Base-by-base conservation (phyloP, 2,888 invertebrate genomes). In the Acleris cristana region DNA sequence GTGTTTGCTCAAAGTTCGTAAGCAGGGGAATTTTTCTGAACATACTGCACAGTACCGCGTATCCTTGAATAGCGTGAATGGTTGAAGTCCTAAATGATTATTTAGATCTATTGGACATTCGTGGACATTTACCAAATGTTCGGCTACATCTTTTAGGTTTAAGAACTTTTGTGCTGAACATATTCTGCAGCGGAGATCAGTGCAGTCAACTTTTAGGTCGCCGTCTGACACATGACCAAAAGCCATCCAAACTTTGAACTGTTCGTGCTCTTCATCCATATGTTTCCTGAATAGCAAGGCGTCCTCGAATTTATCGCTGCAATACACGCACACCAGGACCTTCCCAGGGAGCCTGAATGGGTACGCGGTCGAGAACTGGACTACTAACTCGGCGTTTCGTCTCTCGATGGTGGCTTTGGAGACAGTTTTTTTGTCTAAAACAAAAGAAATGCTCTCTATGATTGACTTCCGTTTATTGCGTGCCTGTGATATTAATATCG, bases 1-100 rank as follows among this genome's bases (percentile, higher is more conserved):
- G 63, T 86, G 86, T 19, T 79, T 78, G 56, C 82, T 84, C 12
- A 85, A 69, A 12, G 74, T 73, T 0, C 81, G 78, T 16, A 86
- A 70, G 40, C 78, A 77, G 0, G 79, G 72, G 65, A 79, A 83
- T 63, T 80, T 81, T 3, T 64, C 66, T 14, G 76, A 75, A 68
- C 85, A 86, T 10, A 82, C 64, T 0, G 74, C 73, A 56, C 85
- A 86, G 14, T 70, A 69, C 16, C 78, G 73, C 53, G 71, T 74
- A 16, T 79, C 76, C 21, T 77, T 77, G 12, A 72, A 69, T 8
- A 86, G 75, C 63, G 76, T 79, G 56, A 82, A 85, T 3, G 83
- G 83, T 55, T 81, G 76, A 21, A 86, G 66, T 0, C 83, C 83
- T 61, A 83, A 72, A 57, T 79, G 75, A 53, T 74, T 64, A 40